Percentiles rank a stretch among this genome's conserved stretches.
These are phyloP conservation scores for Puffinus mauretanicus DNA, from an alignment of 2,113 vertebrate species.

Conservation along the genomic window DNA sequence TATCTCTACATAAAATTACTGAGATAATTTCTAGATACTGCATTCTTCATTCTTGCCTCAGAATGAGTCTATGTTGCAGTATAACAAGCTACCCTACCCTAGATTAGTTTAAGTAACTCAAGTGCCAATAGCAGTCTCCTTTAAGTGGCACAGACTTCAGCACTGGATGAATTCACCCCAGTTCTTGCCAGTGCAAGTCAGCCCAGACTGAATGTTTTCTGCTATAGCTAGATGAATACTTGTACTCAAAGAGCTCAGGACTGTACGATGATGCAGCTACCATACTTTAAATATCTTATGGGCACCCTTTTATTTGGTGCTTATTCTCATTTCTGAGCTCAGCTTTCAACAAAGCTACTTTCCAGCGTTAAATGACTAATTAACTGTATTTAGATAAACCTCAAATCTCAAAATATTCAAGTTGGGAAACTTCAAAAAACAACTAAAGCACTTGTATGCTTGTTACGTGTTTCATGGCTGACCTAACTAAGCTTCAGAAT, in stretches of 20 bases:
- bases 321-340: neutral
- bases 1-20: neutral
- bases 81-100: neutral
- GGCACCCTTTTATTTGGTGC: neutral
- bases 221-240: neutral
- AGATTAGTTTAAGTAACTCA: neutral
- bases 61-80: neutral
- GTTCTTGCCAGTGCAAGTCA: neutral
- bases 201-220: neutral
- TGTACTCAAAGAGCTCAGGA: neutral
- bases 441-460: neutral
- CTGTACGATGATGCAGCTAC: neutral
- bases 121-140: neutral
- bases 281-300: neutral
- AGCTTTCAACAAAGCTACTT: neutral
- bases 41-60: neutral
- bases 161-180: neutral
- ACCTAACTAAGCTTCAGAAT: neutral
- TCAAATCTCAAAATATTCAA: neutral
- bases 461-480: neutral
- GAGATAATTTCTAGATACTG: neutral
- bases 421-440: neutral
- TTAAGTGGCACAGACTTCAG: neutral
- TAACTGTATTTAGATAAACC: neutral
- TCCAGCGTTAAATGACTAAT: neutral